Evolutionary conservation across 2,888 invertebrate genomes (phyloP), one percentile per base, ranked within the genome.

Genomic region (Ophraella communa): DNA sequence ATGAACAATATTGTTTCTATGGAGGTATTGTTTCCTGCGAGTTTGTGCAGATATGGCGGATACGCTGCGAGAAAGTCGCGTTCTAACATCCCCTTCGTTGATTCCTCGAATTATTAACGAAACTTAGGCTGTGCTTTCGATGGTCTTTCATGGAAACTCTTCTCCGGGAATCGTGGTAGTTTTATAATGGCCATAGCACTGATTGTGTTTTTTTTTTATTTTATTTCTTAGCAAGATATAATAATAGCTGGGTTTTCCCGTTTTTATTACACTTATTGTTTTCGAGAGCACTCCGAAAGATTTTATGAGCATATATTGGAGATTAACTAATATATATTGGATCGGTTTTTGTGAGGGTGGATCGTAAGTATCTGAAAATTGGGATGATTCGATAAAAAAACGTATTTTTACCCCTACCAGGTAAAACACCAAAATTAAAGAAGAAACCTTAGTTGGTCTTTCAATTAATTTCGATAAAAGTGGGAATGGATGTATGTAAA

Each of bases 1-100:
- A 82, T 78, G 78, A 76, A 70, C 73, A 75, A 76, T 77, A 78
- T 79, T 78, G 79, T 80, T 78, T 79, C 79, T 59, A 59, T 59
- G 14, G 59, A 30, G 45, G 47, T 58, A 49, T 58, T 49, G 49
- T 58, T 49, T 51, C 3, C 20, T 4, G 5, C 17, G 8, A 8
- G 10, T 45, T 45, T 17, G 8, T 27, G 7, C 17, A 14, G 4
- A 14, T 17, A 8, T 51, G 49, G 49, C 10, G 49, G 10, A 51
- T 24, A 4, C 49, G 49, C 23, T 0, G 1, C 10, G 1, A 1
- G 8, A 10, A 17, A 1, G 2, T 23, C 49, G 14, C 24, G 27
- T 3, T 51, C 49, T 4, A 45, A 21, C 2, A n/a, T 1, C n/a
- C n/a, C n/a, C n/a, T n/a, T n/a, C n/a, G n/a, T n/a, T n/a, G n/a